phyloP scores from a whole-genome alignment of 2,888 invertebrate species.

The Apodemia arnacis region DNA sequence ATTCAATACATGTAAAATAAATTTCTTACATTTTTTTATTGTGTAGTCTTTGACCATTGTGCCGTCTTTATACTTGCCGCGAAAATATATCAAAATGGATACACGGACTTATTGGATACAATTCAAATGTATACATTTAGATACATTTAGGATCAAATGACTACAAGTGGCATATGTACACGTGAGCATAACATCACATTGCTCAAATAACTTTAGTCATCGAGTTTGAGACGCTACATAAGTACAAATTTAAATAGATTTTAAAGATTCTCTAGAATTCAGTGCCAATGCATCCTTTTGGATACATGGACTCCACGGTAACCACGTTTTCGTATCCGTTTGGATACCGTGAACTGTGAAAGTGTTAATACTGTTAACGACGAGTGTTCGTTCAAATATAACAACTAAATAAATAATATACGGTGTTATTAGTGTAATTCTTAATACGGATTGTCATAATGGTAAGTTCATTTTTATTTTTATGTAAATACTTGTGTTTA shows the following conservation, averaged over 20 bases:
- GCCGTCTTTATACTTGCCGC: neutral
- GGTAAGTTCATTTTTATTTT: too few species aligned
- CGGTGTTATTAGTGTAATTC: too few species aligned
- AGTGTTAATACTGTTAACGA: too few species aligned
- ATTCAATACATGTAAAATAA: neutral
- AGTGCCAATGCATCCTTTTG: neutral
- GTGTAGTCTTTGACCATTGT: neutral
- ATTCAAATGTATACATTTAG: too few species aligned
- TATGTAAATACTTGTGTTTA: too few species aligned
- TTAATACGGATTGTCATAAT: too few species aligned
- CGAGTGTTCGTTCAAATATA: too few species aligned
- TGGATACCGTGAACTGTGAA: neutral
- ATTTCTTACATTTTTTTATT: neutral
- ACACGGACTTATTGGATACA: neutral
- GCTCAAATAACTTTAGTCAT: neutral
- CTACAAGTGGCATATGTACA: conserved; percentile 8
- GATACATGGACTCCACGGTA: conserved; percentile 1
- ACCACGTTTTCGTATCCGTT: neutral
- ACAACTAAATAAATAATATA: too few species aligned
- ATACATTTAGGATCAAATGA: conserved; percentile 2
- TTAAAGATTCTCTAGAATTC: neutral
- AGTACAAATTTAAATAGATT: too few species aligned
- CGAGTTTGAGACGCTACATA: neutral
- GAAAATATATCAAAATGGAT: neutral
- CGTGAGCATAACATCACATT: neutral